Percentiles rank a stretch among this genome's conserved stretches.
Conservation (phyloP, 1,140 invertebrate genomes). For the silkworm (Bombyx mori) region ASM3026992v2 NC_085116.1:11196501-11197000, state of each 20-base stretch:
- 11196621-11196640: neutral
- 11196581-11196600: no score
- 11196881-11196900: slow-evolving; percentile 65
- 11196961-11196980: neutral
- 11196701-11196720: slow-evolving; percentile 70
- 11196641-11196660: slow-evolving; percentile 39
- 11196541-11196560: no score
- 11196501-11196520: no score
- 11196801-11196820: slow-evolving; percentile 41
- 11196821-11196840: slow-evolving; percentile 68
- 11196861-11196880: slow-evolving; percentile 61
- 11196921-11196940: slow-evolving; percentile 48
- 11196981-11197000: no score
- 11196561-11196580: no score
- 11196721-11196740: slow-evolving; percentile 59
- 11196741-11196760: slow-evolving; percentile 62
- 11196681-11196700: slow-evolving; percentile 65
- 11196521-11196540: no score
- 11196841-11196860: slow-evolving; percentile 66
- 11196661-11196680: slow-evolving; percentile 60
- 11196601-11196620: no score
- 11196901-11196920: slow-evolving; percentile 61
- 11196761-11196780: slow-evolving; percentile 63
- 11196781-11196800: slow-evolving; percentile 51
- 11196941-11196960: slow-evolving; percentile 15